phyloP scores from a whole-genome alignment of 2,113 vertebrate genomes.

The Campylomormyrus tamandua region DNA sequence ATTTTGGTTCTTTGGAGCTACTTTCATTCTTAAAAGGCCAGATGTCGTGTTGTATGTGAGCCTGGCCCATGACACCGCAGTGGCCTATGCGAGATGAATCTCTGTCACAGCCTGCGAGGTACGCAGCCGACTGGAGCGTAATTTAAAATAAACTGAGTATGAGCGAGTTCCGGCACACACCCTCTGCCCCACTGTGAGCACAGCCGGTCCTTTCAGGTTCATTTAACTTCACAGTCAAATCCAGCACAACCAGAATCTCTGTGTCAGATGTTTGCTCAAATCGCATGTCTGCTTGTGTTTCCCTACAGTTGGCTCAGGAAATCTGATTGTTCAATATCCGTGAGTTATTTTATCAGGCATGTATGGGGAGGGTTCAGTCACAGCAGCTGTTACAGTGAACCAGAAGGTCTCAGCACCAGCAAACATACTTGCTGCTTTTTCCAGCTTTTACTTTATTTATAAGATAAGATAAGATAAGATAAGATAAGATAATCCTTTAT shows the following conservation, averaged over 20 bases:
- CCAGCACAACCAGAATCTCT: background rate
- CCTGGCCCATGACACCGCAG: background rate
- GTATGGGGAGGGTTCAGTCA: background rate
- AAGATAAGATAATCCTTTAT: too few species aligned
- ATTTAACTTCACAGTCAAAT: background rate
- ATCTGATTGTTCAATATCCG: background rate
- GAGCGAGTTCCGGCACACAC: background rate
- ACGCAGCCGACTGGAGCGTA: background rate
- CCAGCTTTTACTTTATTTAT: background rate
- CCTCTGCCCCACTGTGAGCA: background rate
- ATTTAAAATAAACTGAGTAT: background rate
- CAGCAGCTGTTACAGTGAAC: background rate
- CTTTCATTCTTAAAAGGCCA: background rate
- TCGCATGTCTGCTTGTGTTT: background rate
- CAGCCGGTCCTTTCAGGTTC: background rate
- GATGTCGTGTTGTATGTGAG: background rate
- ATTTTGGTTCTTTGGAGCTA: background rate
- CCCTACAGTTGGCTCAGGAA: background rate
- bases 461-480: too few species aligned
- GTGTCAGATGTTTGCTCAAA: background rate
- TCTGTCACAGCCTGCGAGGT: background rate
- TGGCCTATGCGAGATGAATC: background rate
- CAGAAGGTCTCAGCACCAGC: background rate
- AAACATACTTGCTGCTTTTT: background rate
- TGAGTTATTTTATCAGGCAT: background rate